A percentile compares a stretch with the other conserved stretches of the same genome.
Conservation (phyloP, 2,113 vertebrate species). For the Actenoides hombroni region DNA sequence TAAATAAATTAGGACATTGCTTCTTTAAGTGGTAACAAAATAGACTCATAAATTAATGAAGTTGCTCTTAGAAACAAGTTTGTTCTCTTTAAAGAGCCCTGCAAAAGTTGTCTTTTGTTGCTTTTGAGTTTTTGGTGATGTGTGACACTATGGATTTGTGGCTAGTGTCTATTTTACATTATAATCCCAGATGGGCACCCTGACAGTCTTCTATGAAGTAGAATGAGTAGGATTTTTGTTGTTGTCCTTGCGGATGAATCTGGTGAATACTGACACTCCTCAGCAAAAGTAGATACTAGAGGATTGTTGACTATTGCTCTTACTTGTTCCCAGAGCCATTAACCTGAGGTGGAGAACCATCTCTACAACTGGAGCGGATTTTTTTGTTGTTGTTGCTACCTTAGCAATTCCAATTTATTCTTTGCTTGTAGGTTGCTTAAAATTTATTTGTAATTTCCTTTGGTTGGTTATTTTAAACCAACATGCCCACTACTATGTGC, state of each 20-base stretch:
- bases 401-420: neutral
- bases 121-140: neutral
- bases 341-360: neutral
- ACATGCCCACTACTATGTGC: fast-evolving
- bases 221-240: neutral
- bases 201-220: neutral
- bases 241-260: neutral
- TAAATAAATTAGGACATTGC: neutral
- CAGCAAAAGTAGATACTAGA: neutral
- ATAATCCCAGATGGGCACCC: neutral
- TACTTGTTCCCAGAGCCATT: neutral
- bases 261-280: neutral
- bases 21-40: constrained; percentile 11
- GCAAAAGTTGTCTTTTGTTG: neutral
- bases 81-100: neutral
- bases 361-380: neutral
- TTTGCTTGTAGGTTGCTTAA: neutral
- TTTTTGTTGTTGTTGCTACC: neutral
- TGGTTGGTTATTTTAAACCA: neutral
- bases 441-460: neutral
- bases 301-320: neutral
- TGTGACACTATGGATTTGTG: neutral
- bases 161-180: neutral
- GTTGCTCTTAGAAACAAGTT: neutral
- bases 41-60: constrained; percentile 9